Percentiles rank a stretch among this genome's conserved stretches.
Evolutionary conservation across 1,140 invertebrate species (phyloP).

Genomic region (Lasioglossum albipes): DNA sequence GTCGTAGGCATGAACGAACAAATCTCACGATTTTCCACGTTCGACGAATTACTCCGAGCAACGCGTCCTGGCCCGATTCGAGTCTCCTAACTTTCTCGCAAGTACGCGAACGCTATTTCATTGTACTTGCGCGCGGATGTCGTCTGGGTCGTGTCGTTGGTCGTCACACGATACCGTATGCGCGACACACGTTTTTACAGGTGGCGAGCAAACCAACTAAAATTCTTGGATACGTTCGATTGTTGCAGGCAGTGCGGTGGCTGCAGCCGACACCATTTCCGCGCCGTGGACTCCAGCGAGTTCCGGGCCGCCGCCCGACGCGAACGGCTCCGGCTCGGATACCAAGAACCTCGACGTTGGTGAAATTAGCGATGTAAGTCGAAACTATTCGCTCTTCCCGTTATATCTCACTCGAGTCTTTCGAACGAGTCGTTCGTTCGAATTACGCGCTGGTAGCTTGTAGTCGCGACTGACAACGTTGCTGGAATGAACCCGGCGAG

Average conservation of each 20-base stretch:
- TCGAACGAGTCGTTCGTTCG: no score
- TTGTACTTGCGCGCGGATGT: no score
- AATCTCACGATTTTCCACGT: neutral
- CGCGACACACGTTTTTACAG: neutral
- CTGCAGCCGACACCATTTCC: conserved; percentile 90
- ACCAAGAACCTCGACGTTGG: conserved; percentile 91
- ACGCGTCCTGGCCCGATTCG: no score
- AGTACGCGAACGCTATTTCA: no score
- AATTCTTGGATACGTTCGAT: conserved; percentile 49
- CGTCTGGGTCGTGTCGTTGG: no score
- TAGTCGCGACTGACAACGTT: no score
- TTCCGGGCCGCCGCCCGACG: conserved; percentile 87
- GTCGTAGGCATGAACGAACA: neutral
- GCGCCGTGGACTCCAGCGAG: conserved; percentile 90
- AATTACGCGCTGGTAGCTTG: no score
- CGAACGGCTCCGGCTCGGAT: conserved; percentile 89
- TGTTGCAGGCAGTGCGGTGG: conserved; percentile 85
- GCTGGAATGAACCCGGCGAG: no score
- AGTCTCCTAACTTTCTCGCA: no score
- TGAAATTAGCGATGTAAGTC: conserved; percentile 88
- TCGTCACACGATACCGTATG: no score
- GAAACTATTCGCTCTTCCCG: neutral
- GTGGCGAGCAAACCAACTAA: neutral
- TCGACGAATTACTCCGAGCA: no score
- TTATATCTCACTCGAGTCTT: no score